Conservation (phyloP, 2,888 invertebrate genomes). For the Amitus sp. region DNA sequence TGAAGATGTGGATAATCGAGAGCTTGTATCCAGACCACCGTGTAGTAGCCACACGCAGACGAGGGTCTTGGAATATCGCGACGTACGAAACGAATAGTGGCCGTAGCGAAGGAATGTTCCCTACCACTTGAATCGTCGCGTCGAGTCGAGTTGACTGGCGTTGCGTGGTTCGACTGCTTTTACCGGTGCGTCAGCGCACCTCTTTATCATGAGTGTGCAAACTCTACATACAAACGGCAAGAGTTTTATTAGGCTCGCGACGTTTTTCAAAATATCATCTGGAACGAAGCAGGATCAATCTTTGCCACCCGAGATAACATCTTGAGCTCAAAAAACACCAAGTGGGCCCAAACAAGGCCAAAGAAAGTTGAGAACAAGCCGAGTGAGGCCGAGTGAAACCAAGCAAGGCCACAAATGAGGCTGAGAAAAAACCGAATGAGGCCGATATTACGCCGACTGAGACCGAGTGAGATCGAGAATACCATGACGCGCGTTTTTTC, state of each 20-base stretch:
- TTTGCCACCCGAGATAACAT: no score
- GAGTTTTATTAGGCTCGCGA: no score
- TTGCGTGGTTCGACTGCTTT: conserved; percentile 56
- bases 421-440: no score
- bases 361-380: no score
- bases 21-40: conserved; percentile 61
- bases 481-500: no score
- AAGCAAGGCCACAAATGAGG: no score
- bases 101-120: conserved; percentile 63
- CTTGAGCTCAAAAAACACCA: no score
- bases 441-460: no score
- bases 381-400: no score
- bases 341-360: no score
- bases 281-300: not conserved
- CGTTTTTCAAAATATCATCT: conserved; percentile 2
- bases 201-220: conserved; percentile 32
- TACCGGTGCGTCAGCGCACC: conserved; percentile 50
- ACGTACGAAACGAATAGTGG: conserved; percentile 66
- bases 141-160: conserved; percentile 62
- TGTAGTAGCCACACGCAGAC: conserved; percentile 61
- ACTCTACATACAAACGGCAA: conserved; percentile 6
- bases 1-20: not conserved
- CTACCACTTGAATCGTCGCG: conserved; percentile 64
- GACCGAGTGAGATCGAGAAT: no score
- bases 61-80: conserved; percentile 66